These are phyloP conservation scores for Pelodiscus sinensis DNA, from an alignment of 2,113 vertebrate species.

Conservation along the genomic window DNA sequence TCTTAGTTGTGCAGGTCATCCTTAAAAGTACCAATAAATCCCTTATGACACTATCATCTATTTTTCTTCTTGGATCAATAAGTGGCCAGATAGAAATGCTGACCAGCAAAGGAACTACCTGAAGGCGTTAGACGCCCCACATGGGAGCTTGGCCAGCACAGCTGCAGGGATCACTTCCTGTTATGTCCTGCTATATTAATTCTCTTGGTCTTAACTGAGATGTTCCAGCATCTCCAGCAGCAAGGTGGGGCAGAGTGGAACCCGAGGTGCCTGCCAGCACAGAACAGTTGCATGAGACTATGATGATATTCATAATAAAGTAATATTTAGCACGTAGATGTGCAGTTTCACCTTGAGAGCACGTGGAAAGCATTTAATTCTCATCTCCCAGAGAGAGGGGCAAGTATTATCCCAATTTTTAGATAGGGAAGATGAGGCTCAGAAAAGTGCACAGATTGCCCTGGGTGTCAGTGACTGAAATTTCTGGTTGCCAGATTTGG, in stretches of 20 bases:
- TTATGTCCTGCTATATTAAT: constrained; percentile 4
- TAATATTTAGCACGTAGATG: not conserved
- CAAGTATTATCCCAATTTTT: not conserved
- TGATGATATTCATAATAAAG: not conserved
- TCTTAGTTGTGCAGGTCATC: not conserved
- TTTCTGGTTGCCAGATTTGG: not conserved
- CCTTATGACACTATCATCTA: not conserved
- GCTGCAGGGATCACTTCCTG: not conserved
- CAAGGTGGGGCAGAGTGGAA: constrained; percentile 19
- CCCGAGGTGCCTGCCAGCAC: not conserved
- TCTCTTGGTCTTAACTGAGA: constrained; percentile 16
- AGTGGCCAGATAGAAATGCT: not conserved
- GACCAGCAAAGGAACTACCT: too few relatives aligned
- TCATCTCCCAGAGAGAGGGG: not conserved
- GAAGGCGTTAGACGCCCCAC: not conserved
- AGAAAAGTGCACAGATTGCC: not conserved
- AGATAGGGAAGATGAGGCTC: not conserved
- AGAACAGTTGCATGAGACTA: not conserved
- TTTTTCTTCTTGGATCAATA: not conserved
- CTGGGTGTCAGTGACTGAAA: accelerated
- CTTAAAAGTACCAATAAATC: not conserved
- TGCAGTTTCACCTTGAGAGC: not conserved
- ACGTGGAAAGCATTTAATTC: not conserved
- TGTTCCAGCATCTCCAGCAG: constrained; percentile 18
- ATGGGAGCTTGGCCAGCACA: not conserved